A percentile compares a stretch with the other conserved stretches of the same genome.
phyloP scores from a whole-genome alignment of 1,140 invertebrate genomes.

The Heterodera carotae region DNA sequence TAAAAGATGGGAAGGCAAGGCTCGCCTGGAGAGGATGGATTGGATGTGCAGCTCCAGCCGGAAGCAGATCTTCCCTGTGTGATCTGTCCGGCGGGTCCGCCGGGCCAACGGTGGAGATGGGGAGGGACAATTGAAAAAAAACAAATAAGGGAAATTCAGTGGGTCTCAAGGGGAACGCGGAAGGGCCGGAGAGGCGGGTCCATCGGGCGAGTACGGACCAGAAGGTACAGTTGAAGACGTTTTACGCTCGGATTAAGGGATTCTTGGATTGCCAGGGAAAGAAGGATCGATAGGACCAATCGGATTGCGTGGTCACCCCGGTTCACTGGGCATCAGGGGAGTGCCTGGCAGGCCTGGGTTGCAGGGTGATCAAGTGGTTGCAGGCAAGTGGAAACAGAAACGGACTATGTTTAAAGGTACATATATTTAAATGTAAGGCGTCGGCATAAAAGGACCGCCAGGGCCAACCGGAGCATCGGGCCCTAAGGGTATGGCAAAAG shows the following conservation, averaged over 20 bases:
- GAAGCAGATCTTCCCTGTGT: constrained; percentile 57
- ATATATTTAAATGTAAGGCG: constrained; percentile 26
- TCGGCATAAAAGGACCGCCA: constrained; percentile 53
- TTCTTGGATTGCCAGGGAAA: constrained; percentile 26
- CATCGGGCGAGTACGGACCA: constrained; percentile 23
- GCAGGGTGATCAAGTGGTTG: constrained; percentile 40
- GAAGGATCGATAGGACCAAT: constrained; percentile 23
- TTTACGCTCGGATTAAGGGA: constrained; percentile 15
- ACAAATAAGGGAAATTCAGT: constrained; percentile 31
- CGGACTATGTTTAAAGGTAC: constrained; percentile 1
- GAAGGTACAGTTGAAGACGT: constrained; percentile 6
- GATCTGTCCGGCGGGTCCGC: constrained; percentile 57
- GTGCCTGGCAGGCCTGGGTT: constrained; percentile 39
- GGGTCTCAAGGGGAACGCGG: constrained; percentile 55
- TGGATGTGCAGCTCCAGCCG: constrained; percentile 53
- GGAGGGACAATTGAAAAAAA: not conserved
- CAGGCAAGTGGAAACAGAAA: constrained; percentile 14
- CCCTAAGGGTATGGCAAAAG: constrained; percentile 13
- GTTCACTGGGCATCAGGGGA: constrained; percentile 19
- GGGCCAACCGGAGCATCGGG: constrained; percentile 41
- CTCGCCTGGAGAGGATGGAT: constrained; percentile 49
- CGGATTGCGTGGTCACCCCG: constrained; percentile 30
- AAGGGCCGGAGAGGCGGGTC: constrained; percentile 33
- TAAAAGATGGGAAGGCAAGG: constrained; percentile 30
- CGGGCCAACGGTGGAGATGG: constrained; percentile 39